Conservation (phyloP, 2,797 vertebrate genomes). For the Allobates femoralis region DNA sequence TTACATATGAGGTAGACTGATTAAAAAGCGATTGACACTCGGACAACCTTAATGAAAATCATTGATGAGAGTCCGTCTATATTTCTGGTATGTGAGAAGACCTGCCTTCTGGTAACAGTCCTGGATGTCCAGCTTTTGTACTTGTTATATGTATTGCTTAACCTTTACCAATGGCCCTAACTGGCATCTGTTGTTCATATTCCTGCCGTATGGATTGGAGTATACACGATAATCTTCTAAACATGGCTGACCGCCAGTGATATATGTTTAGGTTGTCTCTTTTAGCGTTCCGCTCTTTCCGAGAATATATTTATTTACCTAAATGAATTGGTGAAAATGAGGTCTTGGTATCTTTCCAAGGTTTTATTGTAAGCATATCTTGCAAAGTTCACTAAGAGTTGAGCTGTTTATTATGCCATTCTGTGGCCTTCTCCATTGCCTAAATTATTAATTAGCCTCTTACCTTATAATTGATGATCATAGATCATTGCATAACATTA, state of each 20-base stretch:
- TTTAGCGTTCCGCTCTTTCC: not conserved
- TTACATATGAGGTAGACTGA: no score
- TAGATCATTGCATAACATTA: not conserved
- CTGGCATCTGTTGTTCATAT: not conserved
- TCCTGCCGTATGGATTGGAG: not conserved
- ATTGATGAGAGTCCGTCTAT: no score
- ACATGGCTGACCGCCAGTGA: slow-evolving; percentile 14
- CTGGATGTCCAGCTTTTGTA: not conserved
- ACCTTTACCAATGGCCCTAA: not conserved
- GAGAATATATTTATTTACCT: slow-evolving; percentile 32
- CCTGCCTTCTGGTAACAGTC: no score
- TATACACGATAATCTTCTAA: not conserved
- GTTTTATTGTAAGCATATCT: not conserved
- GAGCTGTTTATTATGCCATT: not conserved
- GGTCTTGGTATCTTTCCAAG: not conserved
- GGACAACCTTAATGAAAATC: no score
- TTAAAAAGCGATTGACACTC: no score
- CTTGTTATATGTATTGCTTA: not conserved
- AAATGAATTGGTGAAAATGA: slow-evolving; percentile 7
- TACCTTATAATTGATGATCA: not conserved
- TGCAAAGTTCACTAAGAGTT: not conserved
- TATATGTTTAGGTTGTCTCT: slow-evolving; percentile 12
- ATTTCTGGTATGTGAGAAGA: no score
- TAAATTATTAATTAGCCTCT: not conserved
- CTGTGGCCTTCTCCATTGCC: not conserved